Evolutionary conservation across 2,113 vertebrate species (phyloP).

Genomic region (Siniperca knerii): DNA sequence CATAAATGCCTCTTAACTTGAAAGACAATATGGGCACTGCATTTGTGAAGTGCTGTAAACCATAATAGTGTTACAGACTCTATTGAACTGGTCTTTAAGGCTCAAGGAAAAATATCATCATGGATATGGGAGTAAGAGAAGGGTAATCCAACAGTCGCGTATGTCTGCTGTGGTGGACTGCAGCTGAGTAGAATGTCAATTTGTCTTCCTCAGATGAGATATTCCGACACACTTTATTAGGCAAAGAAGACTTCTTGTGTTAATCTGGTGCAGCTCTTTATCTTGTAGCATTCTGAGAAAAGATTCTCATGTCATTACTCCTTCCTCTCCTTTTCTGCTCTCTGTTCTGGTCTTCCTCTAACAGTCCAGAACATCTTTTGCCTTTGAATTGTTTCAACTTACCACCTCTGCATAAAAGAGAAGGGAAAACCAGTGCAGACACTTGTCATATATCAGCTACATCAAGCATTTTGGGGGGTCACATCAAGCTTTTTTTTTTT

Average conservation of each 20-base stretch:
- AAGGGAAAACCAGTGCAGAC: neutral
- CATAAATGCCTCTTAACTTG: constrained; percentile 9
- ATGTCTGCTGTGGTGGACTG: neutral
- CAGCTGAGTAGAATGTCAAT: constrained; percentile 11
- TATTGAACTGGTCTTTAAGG: neutral
- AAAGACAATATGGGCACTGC: neutral
- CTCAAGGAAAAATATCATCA: neutral
- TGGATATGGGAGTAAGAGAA: neutral
- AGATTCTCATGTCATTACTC: neutral
- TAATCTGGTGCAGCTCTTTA: constrained; percentile 36
- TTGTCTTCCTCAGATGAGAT: constrained; percentile 31
- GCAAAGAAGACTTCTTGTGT: constrained; percentile 23
- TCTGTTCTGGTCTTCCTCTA: neutral
- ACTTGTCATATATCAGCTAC: neutral
- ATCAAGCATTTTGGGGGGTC: too few relatives aligned
- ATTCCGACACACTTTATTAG: constrained; percentile 31
- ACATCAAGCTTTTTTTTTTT: too few relatives aligned
- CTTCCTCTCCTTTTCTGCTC: neutral
- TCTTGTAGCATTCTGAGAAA: constrained; percentile 11
- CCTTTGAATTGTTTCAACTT: constrained; percentile 6
- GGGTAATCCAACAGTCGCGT: neutral
- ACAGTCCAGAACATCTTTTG: neutral
- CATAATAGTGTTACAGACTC: neutral
- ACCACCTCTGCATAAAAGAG: neutral
- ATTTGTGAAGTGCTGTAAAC: neutral